Base-by-base conservation (phyloP, 2,797 vertebrate genomes). In the Cossypha polioptera region DNA sequence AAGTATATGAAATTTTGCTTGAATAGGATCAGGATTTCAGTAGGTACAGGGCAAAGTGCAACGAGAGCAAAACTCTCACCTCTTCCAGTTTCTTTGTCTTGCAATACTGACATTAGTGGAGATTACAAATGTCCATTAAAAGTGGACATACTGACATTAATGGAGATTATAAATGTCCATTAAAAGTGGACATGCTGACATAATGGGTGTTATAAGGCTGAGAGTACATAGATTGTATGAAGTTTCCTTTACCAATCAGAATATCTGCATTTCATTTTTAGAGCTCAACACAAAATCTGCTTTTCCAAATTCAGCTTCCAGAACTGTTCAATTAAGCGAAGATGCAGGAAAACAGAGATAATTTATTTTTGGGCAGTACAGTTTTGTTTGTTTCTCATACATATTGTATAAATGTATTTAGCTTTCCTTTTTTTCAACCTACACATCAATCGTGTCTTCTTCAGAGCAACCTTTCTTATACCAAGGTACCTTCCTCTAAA, bases 211-310 rank as follows among this genome's bases (percentile, higher is more conserved):
- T 28, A 9, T 10, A 81, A 50, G 7, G 15, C 15, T 42, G 13
- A 74, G 16, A 74, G 10, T 7, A 15, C 10, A 35, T 5, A 63
- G 35, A 42, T 58, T 38, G 16, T 13, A 29, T 0, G 0, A 63
- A 43, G 42, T 55, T 59, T 71, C 20, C 9, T 54, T 85, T 67
- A 38, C 25, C 19, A 55, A 9, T 21, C 13, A 84, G 73, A 75
- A 24, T 45, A 65, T 7, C 7, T 31, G 19, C 14, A 29, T 26
- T 84, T 74, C 16, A 25, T 29, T 53, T 59, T 63, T 7, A 75
- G 29, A 53, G 9, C 11, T 18, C 29, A 65, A 28, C 1, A 6
- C 3, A 72, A 91, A 74, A 78, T 2, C 2, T 8, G 1, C 5
- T 88, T 63, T 19, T 77, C 54, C 26, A 88, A 71, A 72, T 63